phyloP scores from a whole-genome alignment of 2,113 vertebrate species.

The Gracilinanus agilis region DNA sequence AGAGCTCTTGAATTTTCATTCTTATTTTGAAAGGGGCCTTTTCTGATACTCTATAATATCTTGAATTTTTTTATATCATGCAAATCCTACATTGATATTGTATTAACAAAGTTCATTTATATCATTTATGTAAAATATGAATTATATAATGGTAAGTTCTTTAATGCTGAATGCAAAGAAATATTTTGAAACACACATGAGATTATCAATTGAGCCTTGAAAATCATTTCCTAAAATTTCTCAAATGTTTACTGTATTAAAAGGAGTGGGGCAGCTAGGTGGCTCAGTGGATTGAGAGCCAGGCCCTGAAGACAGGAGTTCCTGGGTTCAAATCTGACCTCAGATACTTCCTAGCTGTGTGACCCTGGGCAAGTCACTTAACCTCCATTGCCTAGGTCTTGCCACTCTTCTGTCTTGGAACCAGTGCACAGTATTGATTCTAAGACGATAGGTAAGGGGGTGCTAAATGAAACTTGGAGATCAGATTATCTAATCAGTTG shows the following conservation, averaged over 20 bases:
- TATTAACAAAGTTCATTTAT: background rate
- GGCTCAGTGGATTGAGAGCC: too few relatives aligned
- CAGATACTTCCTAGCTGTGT: too few relatives aligned
- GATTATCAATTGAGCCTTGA: background rate
- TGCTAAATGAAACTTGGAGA: background rate
- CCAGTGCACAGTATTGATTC: too few relatives aligned
- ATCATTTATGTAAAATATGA: background rate
- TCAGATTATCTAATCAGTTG: background rate
- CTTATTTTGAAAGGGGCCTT: conserved; percentile 23
- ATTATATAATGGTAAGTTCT: background rate
- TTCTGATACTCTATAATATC: conserved; percentile 15
- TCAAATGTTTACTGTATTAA: background rate
- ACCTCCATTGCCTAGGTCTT: too few relatives aligned
- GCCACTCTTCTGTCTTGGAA: too few relatives aligned
- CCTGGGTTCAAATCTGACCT: too few relatives aligned
- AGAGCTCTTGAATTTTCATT: conserved; percentile 33
- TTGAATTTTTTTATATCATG: background rate
- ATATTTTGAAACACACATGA: background rate
- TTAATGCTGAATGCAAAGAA: conserved; percentile 9
- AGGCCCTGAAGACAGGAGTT: too few relatives aligned
- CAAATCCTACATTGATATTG: background rate
- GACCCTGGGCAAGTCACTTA: too few relatives aligned
- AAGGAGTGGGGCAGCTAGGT: too few relatives aligned
- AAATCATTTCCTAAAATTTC: background rate
- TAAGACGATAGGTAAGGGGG: too few relatives aligned